Evolutionary conservation across 2,113 vertebrate species (phyloP), one percentile per base, ranked within the genome.

Genomic region (Noctilio leporinus): DNA sequence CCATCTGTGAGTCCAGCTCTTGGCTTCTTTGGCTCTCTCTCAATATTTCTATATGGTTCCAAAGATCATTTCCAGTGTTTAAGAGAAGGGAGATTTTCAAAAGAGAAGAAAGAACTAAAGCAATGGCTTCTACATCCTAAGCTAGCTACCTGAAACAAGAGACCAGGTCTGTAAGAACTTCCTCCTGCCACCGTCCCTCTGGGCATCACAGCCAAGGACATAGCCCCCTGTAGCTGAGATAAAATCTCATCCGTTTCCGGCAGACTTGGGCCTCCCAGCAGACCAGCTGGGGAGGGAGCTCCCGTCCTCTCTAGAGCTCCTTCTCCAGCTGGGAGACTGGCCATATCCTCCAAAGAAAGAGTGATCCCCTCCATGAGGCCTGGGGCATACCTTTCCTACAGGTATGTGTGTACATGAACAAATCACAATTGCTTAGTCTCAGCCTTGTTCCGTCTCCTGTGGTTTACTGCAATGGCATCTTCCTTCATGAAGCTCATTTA

Each of bases 391-490:
- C 96, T 97, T 90, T 91, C 93, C 15, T 11, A 40, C 20, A 10
- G 28, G 59, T 62, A 26, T 62, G 59, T 62, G 59, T 62, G 59
- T 12, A 62, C 30, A 11, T 11, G 11, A 47, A 94, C 73, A 77
- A 93, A 80, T 30, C 33, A 88, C 62, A 95, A 77, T 97, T 98
- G 97, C 98, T 96, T 95, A 97, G 97, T 90, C 96, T 95, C 92
- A 96, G 97, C 94, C 95, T 97, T 97, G 95, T 83, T 92, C 96
- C 96, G 96, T 96, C 96, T 95, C 92, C 93, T 0, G 38, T 96
- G 93, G 93, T 98, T 97, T 96, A 98, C 72, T 94, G 96, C 93
- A 59, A 55, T 96, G 94, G 96, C 89, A 87, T 97, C 94, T 97
- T 97, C 95, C 96, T 97, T 92, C 95, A 75, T 65, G 93, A 96